Conservation (phyloP, 2,797 vertebrate species). For the Phrynocephalus guinanensis region DNA sequence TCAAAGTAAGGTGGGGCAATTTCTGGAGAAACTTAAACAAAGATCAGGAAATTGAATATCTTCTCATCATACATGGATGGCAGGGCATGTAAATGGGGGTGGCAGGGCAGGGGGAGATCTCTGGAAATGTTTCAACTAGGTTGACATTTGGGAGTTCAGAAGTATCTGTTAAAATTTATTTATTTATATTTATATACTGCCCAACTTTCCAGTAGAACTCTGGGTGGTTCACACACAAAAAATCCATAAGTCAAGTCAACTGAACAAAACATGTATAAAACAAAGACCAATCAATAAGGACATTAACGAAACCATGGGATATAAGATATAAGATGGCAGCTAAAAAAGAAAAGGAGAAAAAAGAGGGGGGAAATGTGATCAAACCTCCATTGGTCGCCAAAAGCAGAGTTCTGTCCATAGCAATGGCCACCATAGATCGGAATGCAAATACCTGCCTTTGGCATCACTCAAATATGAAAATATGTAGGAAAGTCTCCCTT, state of each 20-base stretch:
- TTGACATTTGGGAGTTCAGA: slow-evolving; percentile 40
- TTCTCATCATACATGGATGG: slow-evolving; percentile 30
- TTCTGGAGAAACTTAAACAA: slow-evolving; percentile 39
- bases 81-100: slow-evolving; percentile 48
- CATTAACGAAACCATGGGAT: too few species aligned
- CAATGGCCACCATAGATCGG: not conserved
- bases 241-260: too few species aligned
- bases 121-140: slow-evolving; percentile 44
- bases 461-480: not conserved
- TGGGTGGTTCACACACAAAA: too few species aligned
- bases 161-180: slow-evolving; percentile 8
- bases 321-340: too few species aligned
- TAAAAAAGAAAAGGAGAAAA: too few species aligned
- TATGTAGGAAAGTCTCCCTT: not conserved
- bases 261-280: too few species aligned
- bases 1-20: slow-evolving; percentile 26
- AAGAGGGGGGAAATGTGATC: too few species aligned
- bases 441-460: not conserved
- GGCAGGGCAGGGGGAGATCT: slow-evolving; percentile 58
- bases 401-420: too few species aligned
- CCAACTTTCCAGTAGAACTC: too few species aligned
- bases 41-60: not conserved
- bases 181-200: too few species aligned
- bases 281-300: too few species aligned
- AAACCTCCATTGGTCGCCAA: too few species aligned